These are phyloP conservation scores for Phymastichus coffea DNA, from an alignment of 1,140 invertebrate species.

Conservation along the genomic window DNA sequence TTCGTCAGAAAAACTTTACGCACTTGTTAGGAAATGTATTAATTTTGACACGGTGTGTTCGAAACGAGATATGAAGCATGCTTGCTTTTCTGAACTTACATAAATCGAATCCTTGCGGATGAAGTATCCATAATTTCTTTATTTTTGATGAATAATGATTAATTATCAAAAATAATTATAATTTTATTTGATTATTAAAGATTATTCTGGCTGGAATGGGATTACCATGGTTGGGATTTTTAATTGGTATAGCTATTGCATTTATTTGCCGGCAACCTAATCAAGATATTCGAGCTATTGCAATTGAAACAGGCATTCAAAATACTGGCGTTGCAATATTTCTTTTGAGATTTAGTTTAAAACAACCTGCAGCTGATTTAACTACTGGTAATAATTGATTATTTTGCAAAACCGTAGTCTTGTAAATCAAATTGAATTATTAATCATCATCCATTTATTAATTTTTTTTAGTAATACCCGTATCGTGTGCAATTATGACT, in stretches of 20 bases:
- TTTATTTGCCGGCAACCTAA: conserved; percentile 62
- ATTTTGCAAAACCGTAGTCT: not conserved
- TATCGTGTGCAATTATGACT: conserved; percentile 90
- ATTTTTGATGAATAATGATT: not conserved
- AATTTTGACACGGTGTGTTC: too few relatives aligned
- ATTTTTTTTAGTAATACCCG: conserved; percentile 72
- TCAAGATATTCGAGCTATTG: conserved; percentile 78
- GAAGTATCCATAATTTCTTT: not conserved
- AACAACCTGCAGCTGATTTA: conserved; percentile 74
- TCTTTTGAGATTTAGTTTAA: conserved; percentile 70
- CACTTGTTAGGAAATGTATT: too few relatives aligned
- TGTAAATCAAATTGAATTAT: conserved; percentile 1
- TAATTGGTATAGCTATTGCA: conserved; percentile 68
- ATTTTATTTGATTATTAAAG: conserved; percentile 52
- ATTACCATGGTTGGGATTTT: conserved; percentile 86
- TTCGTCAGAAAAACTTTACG: too few relatives aligned
- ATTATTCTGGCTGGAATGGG: conserved; percentile 80
- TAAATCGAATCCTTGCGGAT: too few relatives aligned
- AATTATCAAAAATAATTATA: not conserved
- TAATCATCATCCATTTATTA: too few relatives aligned
- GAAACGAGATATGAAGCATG: too few relatives aligned
- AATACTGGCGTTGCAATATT: conserved; percentile 93
- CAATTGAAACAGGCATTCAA: conserved; percentile 92
- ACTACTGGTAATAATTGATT: conserved; percentile 68
- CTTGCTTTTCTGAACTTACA: too few relatives aligned